Conservation (phyloP, 2,797 vertebrate genomes). For the Alcedo atthis region DNA sequence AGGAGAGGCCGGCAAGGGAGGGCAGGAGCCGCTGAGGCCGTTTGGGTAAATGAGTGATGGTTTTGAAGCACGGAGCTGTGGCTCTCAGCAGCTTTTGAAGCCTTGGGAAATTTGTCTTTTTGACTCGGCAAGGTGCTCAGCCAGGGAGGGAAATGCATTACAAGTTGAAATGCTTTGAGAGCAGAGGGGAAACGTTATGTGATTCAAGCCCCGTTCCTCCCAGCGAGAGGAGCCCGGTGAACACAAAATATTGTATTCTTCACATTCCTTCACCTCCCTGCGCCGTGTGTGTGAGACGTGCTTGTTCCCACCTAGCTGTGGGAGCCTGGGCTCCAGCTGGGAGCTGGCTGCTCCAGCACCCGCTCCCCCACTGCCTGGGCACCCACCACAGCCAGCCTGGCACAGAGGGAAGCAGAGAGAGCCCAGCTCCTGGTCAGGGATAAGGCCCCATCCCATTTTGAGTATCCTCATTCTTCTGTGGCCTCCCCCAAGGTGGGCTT, state of each 20-base stretch:
- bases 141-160: not conserved
- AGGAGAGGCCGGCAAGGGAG: not conserved
- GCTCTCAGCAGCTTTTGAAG: slow-evolving; percentile 50
- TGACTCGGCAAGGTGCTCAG: slow-evolving; percentile 27
- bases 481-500: not conserved
- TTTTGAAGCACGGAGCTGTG: not conserved
- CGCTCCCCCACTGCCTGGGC: accelerated
- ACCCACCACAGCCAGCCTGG: not conserved
- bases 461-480: not conserved
- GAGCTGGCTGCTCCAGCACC: not conserved
- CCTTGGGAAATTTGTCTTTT: slow-evolving; percentile 48
- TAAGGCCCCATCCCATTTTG: not conserved
- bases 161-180: not conserved
- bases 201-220: slow-evolving; percentile 1
- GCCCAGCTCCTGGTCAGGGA: not conserved
- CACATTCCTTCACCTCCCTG: not conserved
- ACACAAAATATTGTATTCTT: not conserved
- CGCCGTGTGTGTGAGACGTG: not conserved
- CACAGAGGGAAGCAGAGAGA: not conserved
- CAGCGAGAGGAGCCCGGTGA: not conserved
- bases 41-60: not conserved
- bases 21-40: not conserved
- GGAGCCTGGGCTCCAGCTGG: not conserved
- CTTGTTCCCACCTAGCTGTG: not conserved
- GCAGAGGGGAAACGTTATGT: not conserved